phyloP scores from a whole-genome alignment of 2,113 vertebrate species.

The Dromaius novaehollandiae region DNA sequence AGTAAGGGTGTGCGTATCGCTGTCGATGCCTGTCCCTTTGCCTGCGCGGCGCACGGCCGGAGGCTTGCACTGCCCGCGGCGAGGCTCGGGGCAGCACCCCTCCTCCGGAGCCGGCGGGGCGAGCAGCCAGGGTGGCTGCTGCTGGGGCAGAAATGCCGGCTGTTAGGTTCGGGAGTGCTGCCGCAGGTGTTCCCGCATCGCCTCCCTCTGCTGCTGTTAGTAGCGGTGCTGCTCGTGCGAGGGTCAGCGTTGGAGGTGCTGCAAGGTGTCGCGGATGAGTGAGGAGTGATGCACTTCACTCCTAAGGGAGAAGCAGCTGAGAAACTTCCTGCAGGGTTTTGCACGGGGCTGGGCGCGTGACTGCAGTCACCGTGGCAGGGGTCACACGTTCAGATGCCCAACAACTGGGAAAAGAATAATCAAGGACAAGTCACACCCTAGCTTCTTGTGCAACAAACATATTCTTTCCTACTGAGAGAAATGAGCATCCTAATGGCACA shows the following conservation, averaged over 20 bases:
- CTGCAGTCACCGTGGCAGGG: neutral
- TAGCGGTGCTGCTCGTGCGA: neutral
- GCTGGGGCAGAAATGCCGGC: rapidly evolving
- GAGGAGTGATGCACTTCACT: too few relatives aligned
- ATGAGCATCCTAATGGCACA: neutral
- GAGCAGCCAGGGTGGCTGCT: too few relatives aligned
- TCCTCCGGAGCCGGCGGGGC: neutral
- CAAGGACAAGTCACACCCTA: neutral
- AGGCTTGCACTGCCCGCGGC: neutral
- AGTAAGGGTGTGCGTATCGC: neutral
- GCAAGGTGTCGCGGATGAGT: too few relatives aligned
- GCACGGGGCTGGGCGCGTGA: rapidly evolving
- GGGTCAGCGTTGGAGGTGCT: neutral
- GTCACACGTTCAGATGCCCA: neutral
- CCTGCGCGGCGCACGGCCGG: rapidly evolving
- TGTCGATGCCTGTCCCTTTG: rapidly evolving
- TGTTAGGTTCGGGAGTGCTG: neutral
- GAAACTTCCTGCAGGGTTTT: neutral
- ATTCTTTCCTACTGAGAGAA: neutral
- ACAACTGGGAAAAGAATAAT: neutral
- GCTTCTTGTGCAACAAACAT: neutral
- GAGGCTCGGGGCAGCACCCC: rapidly evolving
- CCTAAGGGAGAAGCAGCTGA: neutral
- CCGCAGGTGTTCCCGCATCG: neutral
- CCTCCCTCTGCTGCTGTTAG: too few relatives aligned